Evolutionary conservation across 2,113 vertebrate species (phyloP), one percentile per base, ranked within the genome.

Genomic region (Alethe castanea): DNA sequence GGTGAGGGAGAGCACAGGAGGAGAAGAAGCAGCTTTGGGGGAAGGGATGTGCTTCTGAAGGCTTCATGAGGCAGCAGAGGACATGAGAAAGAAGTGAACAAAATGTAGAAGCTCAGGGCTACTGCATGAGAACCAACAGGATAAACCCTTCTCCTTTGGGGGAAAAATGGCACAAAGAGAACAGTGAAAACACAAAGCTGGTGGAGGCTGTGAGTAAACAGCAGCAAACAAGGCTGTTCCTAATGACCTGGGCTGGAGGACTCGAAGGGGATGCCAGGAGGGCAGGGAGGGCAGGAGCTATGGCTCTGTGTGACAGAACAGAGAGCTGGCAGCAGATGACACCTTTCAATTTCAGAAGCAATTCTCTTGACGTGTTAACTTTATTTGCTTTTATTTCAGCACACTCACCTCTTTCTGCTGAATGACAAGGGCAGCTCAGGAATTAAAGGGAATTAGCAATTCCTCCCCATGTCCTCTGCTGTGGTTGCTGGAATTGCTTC

Each of bases 371-470:
- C 76, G 69, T 11, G 54, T 86, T 53, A 81, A 64, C 70, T 81
- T 88, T 95, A 95, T 84, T 97, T 97, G 85, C 78, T 71, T 66
- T 70, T 59, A 61, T 86, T 89, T 87, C 78, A 71, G 81, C 40
- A 47, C 61, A 62, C 36, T 71, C 42, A 6, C 67, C 44, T 69
- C 78, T 94, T 83, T n/a, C 80, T 61, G 52, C 84, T 91, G 78
- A 91, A 91, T 94, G 91, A 86, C 88, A 94, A 95, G 91, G 86
- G 50, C 81, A 92, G 48, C 69, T 88, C 33, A n/a, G 40, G 50
- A 80, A 90, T 94, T 90, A 89, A 81, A 66, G 25, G 48, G 73
- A 92, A 85, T 86, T 89, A 89, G 35, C n/a, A 73, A 44, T 67
- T 73, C 88, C 56, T 88, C 72, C 61, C 25, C 12, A 13, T 29